Evolutionary conservation across 53 echinoderm and acorn worm genomes (phyloP).

Genomic region (Luidia sarsii): DNA sequence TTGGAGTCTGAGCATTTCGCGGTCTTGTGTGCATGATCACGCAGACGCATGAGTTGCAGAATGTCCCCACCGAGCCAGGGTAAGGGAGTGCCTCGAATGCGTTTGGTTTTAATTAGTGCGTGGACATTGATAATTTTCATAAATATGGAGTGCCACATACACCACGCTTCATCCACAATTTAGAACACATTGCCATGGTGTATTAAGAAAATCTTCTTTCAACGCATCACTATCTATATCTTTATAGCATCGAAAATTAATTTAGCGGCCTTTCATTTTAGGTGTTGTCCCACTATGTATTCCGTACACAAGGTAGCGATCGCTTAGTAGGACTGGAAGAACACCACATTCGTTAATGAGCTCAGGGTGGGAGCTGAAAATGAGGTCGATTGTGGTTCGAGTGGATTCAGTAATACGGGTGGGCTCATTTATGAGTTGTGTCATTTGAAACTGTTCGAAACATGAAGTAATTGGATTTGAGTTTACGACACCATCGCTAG

Average conservation of each 20-base stretch:
- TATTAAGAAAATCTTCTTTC: neutral
- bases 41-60: slow-evolving; percentile 36
- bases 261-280: slow-evolving; percentile 9
- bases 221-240: neutral
- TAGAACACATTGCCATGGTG: slow-evolving; percentile 42
- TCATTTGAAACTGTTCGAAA: too few relatives aligned
- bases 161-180: slow-evolving; percentile 38
- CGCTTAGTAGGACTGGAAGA: slow-evolving; percentile 31
- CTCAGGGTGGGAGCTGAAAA: slow-evolving; percentile 41
- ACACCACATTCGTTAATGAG: slow-evolving; percentile 24
- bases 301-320: slow-evolving; percentile 36
- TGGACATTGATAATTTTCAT: slow-evolving; percentile 34
- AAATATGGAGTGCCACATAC: slow-evolving; percentile 28
- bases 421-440: too few relatives aligned
- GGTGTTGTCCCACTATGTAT: slow-evolving; percentile 26
- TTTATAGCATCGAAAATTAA: slow-evolving; percentile 34
- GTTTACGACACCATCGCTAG: neutral
- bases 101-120: slow-evolving; percentile 18
- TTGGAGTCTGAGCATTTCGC: neutral
- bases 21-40: slow-evolving; percentile 25
- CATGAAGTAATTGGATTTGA: neutral
- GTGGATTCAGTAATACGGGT: slow-evolving; percentile 1
- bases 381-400: slow-evolving; percentile 33
- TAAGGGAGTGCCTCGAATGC: slow-evolving; percentile 19
- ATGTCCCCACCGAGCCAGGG: slow-evolving; percentile 40